These are phyloP conservation scores for Anniella stebbinsi DNA, from an alignment of 2,797 vertebrate genomes.

Conservation along the genomic window DNA sequence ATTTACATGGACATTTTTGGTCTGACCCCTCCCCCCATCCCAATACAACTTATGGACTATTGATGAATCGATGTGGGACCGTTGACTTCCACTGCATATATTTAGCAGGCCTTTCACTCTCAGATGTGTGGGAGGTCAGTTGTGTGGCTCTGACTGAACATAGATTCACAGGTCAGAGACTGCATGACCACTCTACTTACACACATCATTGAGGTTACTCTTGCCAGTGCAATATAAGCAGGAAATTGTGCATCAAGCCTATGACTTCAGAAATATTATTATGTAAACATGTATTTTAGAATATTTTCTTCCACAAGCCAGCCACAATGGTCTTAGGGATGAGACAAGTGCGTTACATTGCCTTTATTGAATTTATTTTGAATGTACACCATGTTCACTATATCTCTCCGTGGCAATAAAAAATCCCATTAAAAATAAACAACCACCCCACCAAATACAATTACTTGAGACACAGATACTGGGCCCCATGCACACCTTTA, in stretches of 20 bases:
- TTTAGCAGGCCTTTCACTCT: background rate
- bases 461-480: slow-evolving; percentile 25
- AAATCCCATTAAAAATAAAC: slow-evolving; percentile 42
- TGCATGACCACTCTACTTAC: background rate
- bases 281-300: background rate
- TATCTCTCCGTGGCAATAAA: slow-evolving; percentile 32
- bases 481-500: slow-evolving; percentile 12
- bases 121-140: background rate
- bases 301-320: slow-evolving; percentile 27
- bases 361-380: slow-evolving; percentile 44
- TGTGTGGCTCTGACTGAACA: background rate
- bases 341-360: slow-evolving; percentile 21
- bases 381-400: slow-evolving; percentile 31
- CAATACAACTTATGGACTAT: background rate
- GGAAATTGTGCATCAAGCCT: background rate
- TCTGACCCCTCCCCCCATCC: background rate
- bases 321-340: slow-evolving; percentile 14
- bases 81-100: background rate
- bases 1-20: background rate
- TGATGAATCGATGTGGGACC: background rate
- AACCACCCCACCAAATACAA: slow-evolving; percentile 32
- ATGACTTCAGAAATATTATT: background rate
- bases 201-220: background rate
- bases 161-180: background rate
- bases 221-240: background rate